A percentile compares a stretch with the other conserved stretches of the same genome.
These are phyloP conservation scores for Copidosoma floridanum DNA, from an alignment of 1,140 invertebrate species.

Conservation along the genomic window DNA sequence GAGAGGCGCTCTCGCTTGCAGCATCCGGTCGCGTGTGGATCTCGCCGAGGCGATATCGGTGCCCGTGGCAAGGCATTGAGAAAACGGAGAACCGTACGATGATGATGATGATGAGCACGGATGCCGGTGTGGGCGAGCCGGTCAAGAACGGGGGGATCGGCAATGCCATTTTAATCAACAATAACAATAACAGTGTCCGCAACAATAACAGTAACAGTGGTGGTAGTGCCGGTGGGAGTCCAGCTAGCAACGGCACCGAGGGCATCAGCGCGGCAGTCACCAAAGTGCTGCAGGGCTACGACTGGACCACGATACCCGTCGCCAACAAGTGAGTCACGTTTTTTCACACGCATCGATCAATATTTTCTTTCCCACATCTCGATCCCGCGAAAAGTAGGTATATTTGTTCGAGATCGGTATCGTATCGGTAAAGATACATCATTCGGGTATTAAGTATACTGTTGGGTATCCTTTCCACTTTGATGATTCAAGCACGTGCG, in stretches of 20 bases:
- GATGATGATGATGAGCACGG: background rate
- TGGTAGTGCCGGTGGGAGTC: constrained; percentile 21
- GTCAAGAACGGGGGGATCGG: background rate
- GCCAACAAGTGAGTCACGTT: constrained; percentile 69
- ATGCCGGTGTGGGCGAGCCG: background rate
- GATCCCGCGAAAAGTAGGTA: too few species aligned
- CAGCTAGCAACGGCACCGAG: constrained; percentile 51
- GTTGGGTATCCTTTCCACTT: too few species aligned
- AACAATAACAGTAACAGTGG: constrained; percentile 20
- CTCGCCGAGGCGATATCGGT: background rate
- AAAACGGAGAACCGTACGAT: too few species aligned
- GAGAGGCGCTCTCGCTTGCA: background rate
- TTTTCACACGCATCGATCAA: too few species aligned
- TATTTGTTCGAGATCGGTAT: too few species aligned
- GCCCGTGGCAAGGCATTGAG: background rate
- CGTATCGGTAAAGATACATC: too few species aligned
- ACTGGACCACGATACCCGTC: constrained; percentile 81
- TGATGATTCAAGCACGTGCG: too few species aligned
- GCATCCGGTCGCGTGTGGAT: background rate
- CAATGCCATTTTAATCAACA: background rate
- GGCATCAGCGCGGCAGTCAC: constrained; percentile 72
- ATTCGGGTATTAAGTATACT: too few species aligned
- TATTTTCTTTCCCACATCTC: too few species aligned
- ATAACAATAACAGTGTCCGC: background rate
- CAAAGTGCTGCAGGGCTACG: constrained; percentile 77